These are phyloP conservation scores for Mus musculus DNA, from an alignment of 2,113 vertebrate genomes.

Conservation along the genomic window GRCm39 chr16:26788501-26789000, in stretches of 20 bases:
- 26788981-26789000: not conserved
- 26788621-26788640: not conserved
- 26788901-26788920: not conserved
- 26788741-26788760: not conserved
- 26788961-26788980: not conserved
- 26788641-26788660: not conserved
- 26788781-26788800: not conserved
- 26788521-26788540: not conserved
- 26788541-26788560: not conserved
- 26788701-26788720: fast-evolving
- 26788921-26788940: not conserved
- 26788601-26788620: not conserved
- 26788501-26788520: not conserved
- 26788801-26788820: not conserved
- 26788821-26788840: not conserved
- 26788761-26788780: not conserved
- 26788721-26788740: not conserved
- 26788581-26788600: not conserved
- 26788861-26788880: not conserved
- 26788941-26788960: not conserved
- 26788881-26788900: not conserved
- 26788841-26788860: not conserved
- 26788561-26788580: not conserved
- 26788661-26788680: not conserved
- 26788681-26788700: not conserved